A percentile compares a stretch with the other conserved stretches of the same genome.
These are phyloP conservation scores for Strix occidentalis DNA, from an alignment of 2,797 vertebrate genomes.

Conservation along the genomic window DNA sequence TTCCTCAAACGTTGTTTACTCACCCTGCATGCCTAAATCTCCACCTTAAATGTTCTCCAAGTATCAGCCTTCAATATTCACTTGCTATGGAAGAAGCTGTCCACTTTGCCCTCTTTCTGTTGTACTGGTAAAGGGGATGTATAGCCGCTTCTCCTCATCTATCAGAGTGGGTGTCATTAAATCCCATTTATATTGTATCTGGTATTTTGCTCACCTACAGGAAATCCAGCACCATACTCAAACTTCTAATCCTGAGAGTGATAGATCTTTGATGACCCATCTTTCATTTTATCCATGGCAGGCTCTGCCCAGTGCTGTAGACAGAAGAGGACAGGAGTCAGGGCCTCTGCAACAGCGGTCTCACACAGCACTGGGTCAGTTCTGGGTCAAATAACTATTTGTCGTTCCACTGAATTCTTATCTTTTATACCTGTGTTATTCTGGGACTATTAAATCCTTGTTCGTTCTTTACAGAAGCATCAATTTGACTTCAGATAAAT, in stretches of 20 bases:
- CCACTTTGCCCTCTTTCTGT: neutral
- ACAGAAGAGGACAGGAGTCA: neutral
- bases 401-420: neutral
- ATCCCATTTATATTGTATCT: neutral
- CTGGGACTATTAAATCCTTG: neutral
- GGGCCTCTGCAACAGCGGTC: neutral
- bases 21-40: neutral
- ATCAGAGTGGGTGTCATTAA: neutral
- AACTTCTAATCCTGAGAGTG: neutral
- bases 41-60: neutral
- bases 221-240: neutral
- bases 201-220: neutral
- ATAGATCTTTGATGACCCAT: neutral
- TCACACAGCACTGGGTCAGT: neutral
- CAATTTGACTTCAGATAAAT: neutral
- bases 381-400: neutral
- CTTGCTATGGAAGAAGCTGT: neutral
- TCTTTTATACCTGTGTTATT: neutral
- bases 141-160: neutral
- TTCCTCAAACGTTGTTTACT: neutral
- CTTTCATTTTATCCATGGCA: neutral
- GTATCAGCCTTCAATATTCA: neutral
- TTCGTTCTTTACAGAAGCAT: neutral
- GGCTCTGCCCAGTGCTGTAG: neutral
- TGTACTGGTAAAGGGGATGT: neutral